These are phyloP conservation scores for Cyphomyrmex costatus DNA, from an alignment of 1,140 invertebrate species.

Conservation along the genomic window DNA sequence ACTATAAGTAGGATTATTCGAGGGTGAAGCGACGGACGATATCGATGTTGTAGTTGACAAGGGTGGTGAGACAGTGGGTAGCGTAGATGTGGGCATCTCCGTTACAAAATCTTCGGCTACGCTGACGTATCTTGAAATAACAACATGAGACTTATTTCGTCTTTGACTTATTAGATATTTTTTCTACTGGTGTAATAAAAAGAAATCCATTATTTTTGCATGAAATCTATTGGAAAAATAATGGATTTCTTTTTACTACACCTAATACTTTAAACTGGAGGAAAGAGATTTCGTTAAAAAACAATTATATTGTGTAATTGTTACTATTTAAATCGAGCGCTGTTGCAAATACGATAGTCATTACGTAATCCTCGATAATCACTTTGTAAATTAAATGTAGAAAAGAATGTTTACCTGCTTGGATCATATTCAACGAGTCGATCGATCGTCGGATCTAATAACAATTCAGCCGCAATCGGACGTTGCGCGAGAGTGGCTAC, in stretches of 20 bases:
- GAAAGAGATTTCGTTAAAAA: not conserved
- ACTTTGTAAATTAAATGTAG: not conserved
- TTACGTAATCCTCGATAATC: not conserved
- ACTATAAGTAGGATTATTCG: slow-evolving; percentile 42
- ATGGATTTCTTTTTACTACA: too few relatives aligned
- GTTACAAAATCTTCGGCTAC: slow-evolving; percentile 78
- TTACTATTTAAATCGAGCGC: not conserved
- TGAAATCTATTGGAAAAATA: too few relatives aligned
- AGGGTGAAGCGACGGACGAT: slow-evolving; percentile 77
- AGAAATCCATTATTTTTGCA: too few relatives aligned
- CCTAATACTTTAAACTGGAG: not conserved
- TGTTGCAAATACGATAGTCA: not conserved
- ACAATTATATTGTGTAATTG: not conserved
- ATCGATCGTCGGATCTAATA: slow-evolving; percentile 92
- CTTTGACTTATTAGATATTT: not conserved
- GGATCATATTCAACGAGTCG: slow-evolving; percentile 92
- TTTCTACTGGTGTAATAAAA: not conserved
- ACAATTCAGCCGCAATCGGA: slow-evolving; percentile 90
- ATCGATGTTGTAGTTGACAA: slow-evolving; percentile 78
- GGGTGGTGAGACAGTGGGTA: slow-evolving; percentile 80
- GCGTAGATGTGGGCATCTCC: slow-evolving; percentile 78
- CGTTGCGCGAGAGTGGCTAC: slow-evolving; percentile 91
- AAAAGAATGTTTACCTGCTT: slow-evolving; percentile 87
- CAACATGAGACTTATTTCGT: not conserved
- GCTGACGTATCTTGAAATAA: slow-evolving; percentile 63